phyloP scores from a whole-genome alignment of 2,797 vertebrate species.

The Pempheris klunzingeri region DNA sequence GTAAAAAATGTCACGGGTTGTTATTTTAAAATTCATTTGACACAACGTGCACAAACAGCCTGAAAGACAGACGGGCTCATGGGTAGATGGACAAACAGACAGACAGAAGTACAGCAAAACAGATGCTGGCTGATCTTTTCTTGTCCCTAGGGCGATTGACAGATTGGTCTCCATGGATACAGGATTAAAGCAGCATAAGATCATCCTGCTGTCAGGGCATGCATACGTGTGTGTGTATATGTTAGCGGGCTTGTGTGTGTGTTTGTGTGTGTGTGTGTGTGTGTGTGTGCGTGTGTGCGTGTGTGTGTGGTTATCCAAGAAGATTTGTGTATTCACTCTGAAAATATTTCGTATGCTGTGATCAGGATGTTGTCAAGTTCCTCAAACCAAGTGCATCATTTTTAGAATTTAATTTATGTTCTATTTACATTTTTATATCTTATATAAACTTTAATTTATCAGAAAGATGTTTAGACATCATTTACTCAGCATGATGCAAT shows the following conservation, averaged over 20 bases:
- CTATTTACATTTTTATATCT: no score
- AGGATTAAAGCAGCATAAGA: slow-evolving; percentile 83
- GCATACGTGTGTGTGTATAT: slow-evolving; percentile 10
- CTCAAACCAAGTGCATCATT: slow-evolving; percentile 1
- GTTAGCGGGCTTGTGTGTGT: neutral
- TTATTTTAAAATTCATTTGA: slow-evolving; percentile 41
- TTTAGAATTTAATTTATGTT: neutral
- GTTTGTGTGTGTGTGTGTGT: slow-evolving; percentile 9
- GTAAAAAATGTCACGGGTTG: slow-evolving; percentile 40
- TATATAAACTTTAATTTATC: neutral
- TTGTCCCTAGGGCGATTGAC: slow-evolving; percentile 74
- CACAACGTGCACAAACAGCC: slow-evolving; percentile 49
- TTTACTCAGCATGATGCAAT: neutral
- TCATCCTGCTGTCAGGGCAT: slow-evolving; percentile 66
- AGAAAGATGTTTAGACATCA: neutral
- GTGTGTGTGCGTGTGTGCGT: slow-evolving; percentile 9
- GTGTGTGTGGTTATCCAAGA: slow-evolving; percentile 4
- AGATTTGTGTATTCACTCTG: slow-evolving; percentile 31
- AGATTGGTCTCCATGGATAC: slow-evolving; percentile 86
- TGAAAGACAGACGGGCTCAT: slow-evolving; percentile 58
- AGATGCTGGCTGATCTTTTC: slow-evolving; percentile 80
- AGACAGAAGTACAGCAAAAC: slow-evolving; percentile 65
- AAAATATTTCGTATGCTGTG: slow-evolving; percentile 26
- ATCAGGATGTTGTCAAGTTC: slow-evolving; percentile 17
- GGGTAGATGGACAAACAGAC: slow-evolving; percentile 52